Evolutionary conservation across 2,113 vertebrate species (phyloP).

Genomic region (Potamarius usumacintae): DNA sequence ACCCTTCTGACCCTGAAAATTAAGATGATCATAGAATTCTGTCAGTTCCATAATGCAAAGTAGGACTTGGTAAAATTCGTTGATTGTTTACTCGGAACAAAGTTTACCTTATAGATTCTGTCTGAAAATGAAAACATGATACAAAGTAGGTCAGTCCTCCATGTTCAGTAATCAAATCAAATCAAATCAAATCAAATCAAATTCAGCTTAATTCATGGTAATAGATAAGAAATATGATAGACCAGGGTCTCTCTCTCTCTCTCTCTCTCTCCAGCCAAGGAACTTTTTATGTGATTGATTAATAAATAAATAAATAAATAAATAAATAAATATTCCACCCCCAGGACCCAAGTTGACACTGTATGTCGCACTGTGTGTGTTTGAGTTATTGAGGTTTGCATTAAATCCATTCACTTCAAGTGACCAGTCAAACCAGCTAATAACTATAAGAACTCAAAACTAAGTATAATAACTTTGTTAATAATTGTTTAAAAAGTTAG

Average conservation of each 20-base stretch:
- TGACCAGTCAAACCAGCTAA: not conserved
- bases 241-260: too few relatives aligned
- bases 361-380: not conserved
- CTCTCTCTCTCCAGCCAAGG: too few relatives aligned
- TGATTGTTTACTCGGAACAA: not conserved
- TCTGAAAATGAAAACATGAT: conserved; percentile 57
- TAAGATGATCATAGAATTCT: not conserved
- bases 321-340: not conserved
- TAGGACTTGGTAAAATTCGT: not conserved
- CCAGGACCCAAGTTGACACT: not conserved
- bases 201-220: not conserved
- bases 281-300: too few relatives aligned
- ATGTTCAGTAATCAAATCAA: not conserved
- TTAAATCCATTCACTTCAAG: not conserved
- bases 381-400: not conserved
- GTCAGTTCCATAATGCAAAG: too few relatives aligned
- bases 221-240: not conserved
- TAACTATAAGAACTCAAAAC: not conserved
- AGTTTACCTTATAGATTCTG: conserved; percentile 21
- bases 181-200: not conserved
- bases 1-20: conserved; percentile 89
- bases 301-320: too few relatives aligned
- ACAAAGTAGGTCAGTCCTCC: conserved; percentile 1
- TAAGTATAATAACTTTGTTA: not conserved
- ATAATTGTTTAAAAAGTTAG: not conserved